These are phyloP conservation scores for Sterrhoptilus dennistouni DNA, from an alignment of 2,113 vertebrate species.

Conservation along the genomic window DNA sequence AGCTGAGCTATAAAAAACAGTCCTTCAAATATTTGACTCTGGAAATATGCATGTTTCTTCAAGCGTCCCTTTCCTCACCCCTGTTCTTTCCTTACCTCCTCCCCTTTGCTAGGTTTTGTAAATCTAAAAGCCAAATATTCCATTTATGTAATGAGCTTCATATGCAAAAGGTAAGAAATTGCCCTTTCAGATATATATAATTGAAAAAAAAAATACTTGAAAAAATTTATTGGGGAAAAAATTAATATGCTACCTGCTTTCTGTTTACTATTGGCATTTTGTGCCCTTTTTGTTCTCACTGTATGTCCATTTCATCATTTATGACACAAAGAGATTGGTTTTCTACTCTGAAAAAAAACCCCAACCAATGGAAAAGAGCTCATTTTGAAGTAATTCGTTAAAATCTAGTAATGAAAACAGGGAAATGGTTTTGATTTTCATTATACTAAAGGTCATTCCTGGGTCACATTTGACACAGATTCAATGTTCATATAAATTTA, in stretches of 20 bases:
- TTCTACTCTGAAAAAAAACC: background rate
- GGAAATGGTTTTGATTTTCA: constrained; percentile 71
- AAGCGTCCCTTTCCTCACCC: background rate
- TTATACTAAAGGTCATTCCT: constrained; percentile 60
- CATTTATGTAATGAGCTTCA: background rate
- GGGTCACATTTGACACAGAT: constrained; percentile 68
- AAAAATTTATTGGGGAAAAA: constrained; percentile 44
- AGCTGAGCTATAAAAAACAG: constrained; percentile 36
- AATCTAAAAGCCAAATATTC: constrained; percentile 29
- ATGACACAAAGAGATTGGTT: constrained; percentile 46
- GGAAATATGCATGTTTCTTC: constrained; percentile 6
- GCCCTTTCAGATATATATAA: background rate
- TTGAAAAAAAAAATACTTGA: constrained; percentile 43
- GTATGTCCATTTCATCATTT: constrained; percentile 56
- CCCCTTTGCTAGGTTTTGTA: constrained; percentile 39
- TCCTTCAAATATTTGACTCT: constrained; percentile 28
- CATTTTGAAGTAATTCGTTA: constrained; percentile 68
- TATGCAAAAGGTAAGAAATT: background rate
- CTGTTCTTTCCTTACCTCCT: constrained; percentile 6
- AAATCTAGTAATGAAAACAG: constrained; percentile 60
- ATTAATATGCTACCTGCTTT: constrained; percentile 36
- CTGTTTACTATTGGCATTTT: constrained; percentile 47
- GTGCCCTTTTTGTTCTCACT: constrained; percentile 36
- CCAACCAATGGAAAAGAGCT: background rate
- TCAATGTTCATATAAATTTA: constrained; percentile 75